Conservation (phyloP, 2,888 invertebrate species). For the Dryadula phaetusa region DNA sequence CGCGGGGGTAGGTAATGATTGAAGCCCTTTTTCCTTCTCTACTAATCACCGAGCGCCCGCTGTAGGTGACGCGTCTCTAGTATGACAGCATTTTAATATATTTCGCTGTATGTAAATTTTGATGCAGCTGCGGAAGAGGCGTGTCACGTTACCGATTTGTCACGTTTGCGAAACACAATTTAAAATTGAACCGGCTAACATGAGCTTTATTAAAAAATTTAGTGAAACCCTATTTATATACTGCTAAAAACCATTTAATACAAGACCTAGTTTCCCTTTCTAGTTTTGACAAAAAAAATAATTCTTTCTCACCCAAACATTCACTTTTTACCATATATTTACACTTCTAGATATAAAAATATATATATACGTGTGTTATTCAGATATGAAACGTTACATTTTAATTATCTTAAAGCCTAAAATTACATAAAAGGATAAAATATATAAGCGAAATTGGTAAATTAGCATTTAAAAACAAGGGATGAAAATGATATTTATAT, state of each 20-base stretch:
- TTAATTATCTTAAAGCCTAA: background rate
- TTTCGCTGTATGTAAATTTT: constrained; percentile 79
- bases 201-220: constrained; percentile 10
- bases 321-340: no score
- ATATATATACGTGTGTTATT: background rate
- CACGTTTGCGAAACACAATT: constrained; percentile 40
- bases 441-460: constrained; percentile 6
- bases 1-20: constrained; percentile 68
- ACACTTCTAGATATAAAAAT: no score
- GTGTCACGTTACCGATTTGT: constrained; percentile 50
- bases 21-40: constrained; percentile 82
- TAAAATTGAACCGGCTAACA: constrained; percentile 23
- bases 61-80: constrained; percentile 76
- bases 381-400: background rate
- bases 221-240: background rate
- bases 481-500: constrained; percentile 79
- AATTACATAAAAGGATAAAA: constrained; percentile 1
- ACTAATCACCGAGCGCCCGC: constrained; percentile 78
- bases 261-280: no score
- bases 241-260: no score
- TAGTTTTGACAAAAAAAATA: background rate
- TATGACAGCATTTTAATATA: constrained; percentile 83
- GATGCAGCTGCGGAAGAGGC: constrained; percentile 63
- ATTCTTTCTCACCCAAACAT: background rate
- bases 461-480: constrained; percentile 58